Evolutionary conservation across 2,888 invertebrate species (phyloP).

Genomic region (Taphrorychus bicolor): DNA sequence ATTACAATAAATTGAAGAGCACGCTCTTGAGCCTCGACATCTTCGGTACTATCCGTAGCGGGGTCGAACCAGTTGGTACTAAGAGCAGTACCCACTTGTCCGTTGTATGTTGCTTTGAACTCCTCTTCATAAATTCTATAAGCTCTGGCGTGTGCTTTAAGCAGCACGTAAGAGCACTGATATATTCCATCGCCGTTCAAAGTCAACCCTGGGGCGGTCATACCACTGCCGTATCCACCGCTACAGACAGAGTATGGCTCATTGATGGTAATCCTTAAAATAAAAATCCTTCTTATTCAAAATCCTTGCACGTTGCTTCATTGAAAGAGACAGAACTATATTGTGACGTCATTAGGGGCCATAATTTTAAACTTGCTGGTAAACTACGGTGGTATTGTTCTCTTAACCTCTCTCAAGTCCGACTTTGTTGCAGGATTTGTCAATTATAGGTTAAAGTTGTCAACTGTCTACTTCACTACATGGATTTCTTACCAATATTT

Average conservation of each 20-base stretch:
- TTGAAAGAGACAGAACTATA: too few species aligned
- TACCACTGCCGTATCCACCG: slow-evolving; percentile 18
- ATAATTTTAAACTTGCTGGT: too few species aligned
- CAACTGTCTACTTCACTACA: too few species aligned
- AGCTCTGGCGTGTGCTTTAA: slow-evolving; percentile 30
- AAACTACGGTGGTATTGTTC: too few species aligned
- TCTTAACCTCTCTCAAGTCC: too few species aligned
- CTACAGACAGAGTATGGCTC: slow-evolving; percentile 16
- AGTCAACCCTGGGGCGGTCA: slow-evolving; percentile 11
- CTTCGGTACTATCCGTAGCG: slow-evolving; percentile 62
- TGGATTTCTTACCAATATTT: too few species aligned
- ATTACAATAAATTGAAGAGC: slow-evolving; percentile 63
- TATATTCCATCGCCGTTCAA: slow-evolving; percentile 21
- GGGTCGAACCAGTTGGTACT: slow-evolving; percentile 71
- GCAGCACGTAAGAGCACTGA: slow-evolving; percentile 18
- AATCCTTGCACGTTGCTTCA: too few species aligned
- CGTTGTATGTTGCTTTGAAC: slow-evolving; percentile 20
- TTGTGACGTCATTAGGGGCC: too few species aligned
- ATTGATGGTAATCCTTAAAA: slow-evolving; percentile 25
- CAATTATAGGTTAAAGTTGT: too few species aligned
- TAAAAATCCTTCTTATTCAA: too few species aligned
- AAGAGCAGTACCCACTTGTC: slow-evolving; percentile 60
- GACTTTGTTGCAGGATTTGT: too few species aligned
- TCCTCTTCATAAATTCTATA: slow-evolving; percentile 29
- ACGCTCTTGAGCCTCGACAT: slow-evolving; percentile 66